Percentiles rank a stretch among this genome's conserved stretches.
phyloP scores from a whole-genome alignment of 2,113 vertebrate genomes.

The Craseonycteris thonglongyai region DNA sequence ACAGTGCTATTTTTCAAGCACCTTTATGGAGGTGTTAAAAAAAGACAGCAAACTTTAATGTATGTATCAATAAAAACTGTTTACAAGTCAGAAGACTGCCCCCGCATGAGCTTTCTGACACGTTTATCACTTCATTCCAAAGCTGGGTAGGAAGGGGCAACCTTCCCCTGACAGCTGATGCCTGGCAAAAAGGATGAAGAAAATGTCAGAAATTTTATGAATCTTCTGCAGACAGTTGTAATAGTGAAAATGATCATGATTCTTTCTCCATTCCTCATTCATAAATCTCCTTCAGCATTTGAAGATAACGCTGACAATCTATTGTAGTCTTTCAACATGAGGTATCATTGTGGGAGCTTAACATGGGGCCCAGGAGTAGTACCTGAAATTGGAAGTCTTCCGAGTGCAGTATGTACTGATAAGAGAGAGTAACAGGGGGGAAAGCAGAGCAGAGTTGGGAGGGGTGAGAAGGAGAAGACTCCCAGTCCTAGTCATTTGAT shows the following conservation, averaged over 20 bases:
- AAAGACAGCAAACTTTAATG: slow-evolving; percentile 39
- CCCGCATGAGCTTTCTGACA: slow-evolving; percentile 53
- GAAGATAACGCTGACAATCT: slow-evolving; percentile 37
- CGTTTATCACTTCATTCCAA: slow-evolving; percentile 62
- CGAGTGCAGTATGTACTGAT: neutral
- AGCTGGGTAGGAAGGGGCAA: slow-evolving; percentile 42
- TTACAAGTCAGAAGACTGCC: slow-evolving; percentile 50
- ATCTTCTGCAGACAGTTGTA: slow-evolving; percentile 41
- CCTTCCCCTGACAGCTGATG: slow-evolving; percentile 60
- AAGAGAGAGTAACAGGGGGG: neutral
- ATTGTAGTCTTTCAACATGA: neutral
- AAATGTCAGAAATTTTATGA: slow-evolving; percentile 44
- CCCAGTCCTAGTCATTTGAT: neutral
- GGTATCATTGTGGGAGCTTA: slow-evolving; percentile 30
- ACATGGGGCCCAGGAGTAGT: slow-evolving; percentile 20
- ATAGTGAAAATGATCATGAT: slow-evolving; percentile 56
- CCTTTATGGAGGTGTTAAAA: slow-evolving; percentile 33
- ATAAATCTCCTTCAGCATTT: slow-evolving; percentile 54
- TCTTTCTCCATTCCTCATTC: slow-evolving; percentile 24
- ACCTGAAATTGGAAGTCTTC: slow-evolving; percentile 36
- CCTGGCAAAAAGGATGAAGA: slow-evolving; percentile 56
- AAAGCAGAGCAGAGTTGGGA: neutral
- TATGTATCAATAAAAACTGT: slow-evolving; percentile 55
- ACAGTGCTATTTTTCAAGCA: slow-evolving; percentile 17
- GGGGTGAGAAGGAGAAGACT: neutral